Base-by-base conservation (phyloP, 2,113 vertebrate genomes). In the Sterna hirundo region DNA sequence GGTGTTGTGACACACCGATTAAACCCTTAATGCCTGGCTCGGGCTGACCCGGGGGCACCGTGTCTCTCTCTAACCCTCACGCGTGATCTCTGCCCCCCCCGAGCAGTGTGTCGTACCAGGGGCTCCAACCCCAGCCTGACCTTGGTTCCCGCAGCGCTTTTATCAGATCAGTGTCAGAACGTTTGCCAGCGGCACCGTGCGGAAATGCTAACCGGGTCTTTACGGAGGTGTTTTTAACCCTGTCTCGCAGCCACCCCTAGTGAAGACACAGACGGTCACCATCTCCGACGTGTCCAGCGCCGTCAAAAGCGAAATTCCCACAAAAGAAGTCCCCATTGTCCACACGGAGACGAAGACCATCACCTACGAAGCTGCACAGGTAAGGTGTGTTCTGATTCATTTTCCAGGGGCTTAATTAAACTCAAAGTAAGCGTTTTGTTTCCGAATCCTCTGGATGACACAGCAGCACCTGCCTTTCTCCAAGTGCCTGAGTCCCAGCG, bases 321-420 rank as follows among this genome's bases (percentile, higher is more conserved):
- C 99, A 23, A 99, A 99, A 97, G 99, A 99, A 23, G 98, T 99
- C 29, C 99, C 99, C 15, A 98, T 99, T 25, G 98, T 99, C 91
- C 99, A 99, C 96, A 99, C 99, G 0, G 99, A 99, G 96, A 99
- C 99, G 21, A 99, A 99, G 98, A 99, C 99, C 95, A 99, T 99
- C 98, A 99, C 99, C 17, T 99, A 99, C 0, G 99, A 99, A 97
- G 99, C 99, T 89, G 99, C 99, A 60, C 99, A 99, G 99, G 99
- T 99, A 98, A 93, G 96, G 86, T 70, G 55, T 38, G 26, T 77
- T 81, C 65, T n/a, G 18, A 34, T 58, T 71, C 4, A 6, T 78
- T 72, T 61, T 42, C 84, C 68, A 55, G 49, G 40, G 29, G 29
- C 36, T 64, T 49, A 15, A 34, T 34, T 57, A 46, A 88, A 40